Conservation (phyloP, 2,113 vertebrate species). For the Alligator mississippiensis region DNA sequence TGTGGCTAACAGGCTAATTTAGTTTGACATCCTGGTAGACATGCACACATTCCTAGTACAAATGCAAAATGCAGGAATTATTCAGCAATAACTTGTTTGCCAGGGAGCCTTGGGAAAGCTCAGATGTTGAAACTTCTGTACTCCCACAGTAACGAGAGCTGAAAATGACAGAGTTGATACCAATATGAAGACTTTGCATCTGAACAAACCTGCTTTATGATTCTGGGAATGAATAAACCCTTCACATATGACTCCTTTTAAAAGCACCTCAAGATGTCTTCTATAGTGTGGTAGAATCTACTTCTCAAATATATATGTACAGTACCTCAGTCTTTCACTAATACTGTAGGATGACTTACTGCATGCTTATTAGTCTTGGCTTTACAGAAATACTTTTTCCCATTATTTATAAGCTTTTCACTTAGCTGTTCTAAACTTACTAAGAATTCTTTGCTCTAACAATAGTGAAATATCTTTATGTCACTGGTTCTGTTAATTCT, state of each 20-base stretch:
- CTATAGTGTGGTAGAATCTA: slow-evolving; percentile 39
- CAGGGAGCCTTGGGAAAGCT: not conserved
- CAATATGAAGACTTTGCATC: slow-evolving; percentile 34
- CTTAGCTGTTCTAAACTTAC: slow-evolving; percentile 80
- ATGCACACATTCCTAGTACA: not conserved
- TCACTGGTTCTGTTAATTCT: slow-evolving; percentile 96
- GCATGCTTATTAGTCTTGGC: slow-evolving; percentile 77
- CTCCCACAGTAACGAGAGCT: not conserved
- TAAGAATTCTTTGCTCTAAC: slow-evolving; percentile 87
- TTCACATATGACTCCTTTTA: slow-evolving; percentile 53
- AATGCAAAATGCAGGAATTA: not conserved
- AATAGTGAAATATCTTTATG: slow-evolving; percentile 85
- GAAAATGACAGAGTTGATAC: slow-evolving; percentile 73
- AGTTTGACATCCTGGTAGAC: not conserved
- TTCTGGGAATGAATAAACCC: slow-evolving; percentile 24
- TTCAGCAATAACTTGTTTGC: not conserved
- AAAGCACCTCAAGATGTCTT: slow-evolving; percentile 78
- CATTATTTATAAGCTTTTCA: slow-evolving; percentile 74
- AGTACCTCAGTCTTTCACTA: slow-evolving; percentile 74
- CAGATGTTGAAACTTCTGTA: not conserved
- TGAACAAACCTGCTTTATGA: not conserved
- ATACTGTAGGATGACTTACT: slow-evolving; percentile 75
- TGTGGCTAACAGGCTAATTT: no score
- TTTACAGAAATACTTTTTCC: slow-evolving; percentile 75
- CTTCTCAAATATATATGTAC: slow-evolving; percentile 40